Conservation (phyloP, 2,888 invertebrate genomes). For the Prenolepis imparis region DNA sequence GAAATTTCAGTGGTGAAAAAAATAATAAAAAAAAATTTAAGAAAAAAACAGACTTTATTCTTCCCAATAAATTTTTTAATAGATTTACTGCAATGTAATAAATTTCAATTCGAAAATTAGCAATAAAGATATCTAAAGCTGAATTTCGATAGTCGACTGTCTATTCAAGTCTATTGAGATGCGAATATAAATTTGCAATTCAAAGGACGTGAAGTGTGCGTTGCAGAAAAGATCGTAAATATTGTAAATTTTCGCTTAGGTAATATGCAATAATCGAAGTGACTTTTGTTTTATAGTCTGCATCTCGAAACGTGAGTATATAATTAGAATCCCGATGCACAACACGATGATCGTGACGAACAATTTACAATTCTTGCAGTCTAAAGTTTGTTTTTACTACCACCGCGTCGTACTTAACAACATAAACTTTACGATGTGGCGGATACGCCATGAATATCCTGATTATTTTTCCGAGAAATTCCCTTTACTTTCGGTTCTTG, state of each 20-base stretch:
- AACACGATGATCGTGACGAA: not conserved
- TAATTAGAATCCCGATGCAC: conserved; percentile 25
- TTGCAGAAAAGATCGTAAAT: not conserved
- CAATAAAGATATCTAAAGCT: not conserved
- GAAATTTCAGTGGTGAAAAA: not conserved
- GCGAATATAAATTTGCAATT: conserved; percentile 21
- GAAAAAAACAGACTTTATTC: not conserved
- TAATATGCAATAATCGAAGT: conserved; percentile 15
- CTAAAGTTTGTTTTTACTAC: conserved; percentile 5
- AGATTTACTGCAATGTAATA: not conserved
- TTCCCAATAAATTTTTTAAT: not conserved
- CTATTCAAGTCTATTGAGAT: not conserved
- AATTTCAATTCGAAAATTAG: not conserved
- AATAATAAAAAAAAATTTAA: not conserved
- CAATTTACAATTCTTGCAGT: conserved; percentile 30
- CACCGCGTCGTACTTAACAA: conserved; percentile 5
- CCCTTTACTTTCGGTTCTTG: conserved; percentile 52
- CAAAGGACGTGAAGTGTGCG: not conserved
- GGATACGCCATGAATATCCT: conserved; percentile 14
- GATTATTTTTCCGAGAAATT: conserved; percentile 39
- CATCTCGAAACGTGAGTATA: not conserved
- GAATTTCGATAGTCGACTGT: not conserved
- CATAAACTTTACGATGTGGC: conserved; percentile 34
- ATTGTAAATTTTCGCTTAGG: conserved; percentile 3
- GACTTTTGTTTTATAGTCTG: conserved; percentile 16